These are phyloP conservation scores for Colostygia pectinataria DNA, from an alignment of 2,888 invertebrate species.

Conservation along the genomic window DNA sequence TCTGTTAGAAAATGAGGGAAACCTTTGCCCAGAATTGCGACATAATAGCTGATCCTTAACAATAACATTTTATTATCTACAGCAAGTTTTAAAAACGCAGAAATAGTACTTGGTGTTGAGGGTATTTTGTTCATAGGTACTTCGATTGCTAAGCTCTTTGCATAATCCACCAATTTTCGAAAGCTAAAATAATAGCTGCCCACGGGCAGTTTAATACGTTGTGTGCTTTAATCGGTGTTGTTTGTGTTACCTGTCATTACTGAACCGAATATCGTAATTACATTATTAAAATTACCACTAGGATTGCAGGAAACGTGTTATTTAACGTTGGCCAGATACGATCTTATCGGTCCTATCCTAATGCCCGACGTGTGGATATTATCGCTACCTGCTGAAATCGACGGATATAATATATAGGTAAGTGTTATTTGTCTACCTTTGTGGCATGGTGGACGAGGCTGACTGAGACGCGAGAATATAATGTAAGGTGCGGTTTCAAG, in stretches of 20 bases:
- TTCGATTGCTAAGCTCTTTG: conserved; percentile 3
- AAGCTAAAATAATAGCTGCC: conserved; percentile 46
- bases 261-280: conserved; percentile 76
- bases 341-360: conserved; percentile 78
- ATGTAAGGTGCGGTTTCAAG: too few species aligned
- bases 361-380: conserved; percentile 80
- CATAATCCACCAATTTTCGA: conserved; percentile 32
- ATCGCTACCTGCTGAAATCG: conserved; percentile 76
- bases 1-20: too few species aligned
- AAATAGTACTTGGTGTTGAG: too few species aligned
- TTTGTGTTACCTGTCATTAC: conserved; percentile 60
- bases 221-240: conserved; percentile 54
- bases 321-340: conserved; percentile 75
- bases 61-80: too few species aligned
- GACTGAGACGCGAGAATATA: too few species aligned
- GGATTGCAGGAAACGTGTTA: conserved; percentile 82
- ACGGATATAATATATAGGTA: conserved; percentile 44
- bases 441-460: too few species aligned
- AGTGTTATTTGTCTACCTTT: conserved; percentile 46
- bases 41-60: too few species aligned
- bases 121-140: too few species aligned
- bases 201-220: conserved; percentile 44
- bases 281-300: conserved; percentile 79
- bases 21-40: too few species aligned
- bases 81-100: too few species aligned